Evolutionary conservation across 1,140 invertebrate species (phyloP).

Genomic region (Tetraneura akinire): DNA sequence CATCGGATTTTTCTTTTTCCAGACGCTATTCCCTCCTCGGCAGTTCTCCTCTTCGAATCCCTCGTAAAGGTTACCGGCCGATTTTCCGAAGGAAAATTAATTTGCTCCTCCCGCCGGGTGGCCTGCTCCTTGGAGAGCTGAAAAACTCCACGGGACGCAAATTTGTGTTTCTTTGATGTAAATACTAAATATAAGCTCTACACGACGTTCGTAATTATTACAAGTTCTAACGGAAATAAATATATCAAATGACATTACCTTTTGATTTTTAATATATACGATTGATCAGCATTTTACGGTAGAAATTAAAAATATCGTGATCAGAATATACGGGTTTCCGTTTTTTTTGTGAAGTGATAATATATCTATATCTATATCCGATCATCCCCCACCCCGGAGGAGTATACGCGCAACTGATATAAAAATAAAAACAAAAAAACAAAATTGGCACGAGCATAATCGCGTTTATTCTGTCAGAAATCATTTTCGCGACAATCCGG

Average conservation of each 20-base stretch:
- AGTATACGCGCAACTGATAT: no score
- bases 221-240: not conserved
- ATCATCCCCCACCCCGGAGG: no score
- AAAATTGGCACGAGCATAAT: not conserved
- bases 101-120: conserved; percentile 23
- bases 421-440: no score
- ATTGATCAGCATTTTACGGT: no score
- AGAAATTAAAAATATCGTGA: no score
- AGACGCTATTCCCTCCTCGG: not conserved
- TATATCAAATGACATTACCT: not conserved
- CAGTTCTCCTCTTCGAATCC: not conserved
- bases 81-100: conserved; percentile 23
- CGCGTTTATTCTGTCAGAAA: not conserved
- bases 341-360: no score
- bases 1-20: conserved; percentile 31
- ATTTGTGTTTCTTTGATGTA: conserved; percentile 7
- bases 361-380: no score
- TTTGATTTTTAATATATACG: not conserved
- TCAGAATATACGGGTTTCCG: no score
- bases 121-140: conserved; percentile 26
- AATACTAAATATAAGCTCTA: not conserved
- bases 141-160: conserved; percentile 20
- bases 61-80: not conserved
- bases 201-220: not conserved
- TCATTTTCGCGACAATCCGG: conserved; percentile 32